Base-by-base conservation (phyloP, 1,140 invertebrate genomes). In the Capitella teleta region DNA sequence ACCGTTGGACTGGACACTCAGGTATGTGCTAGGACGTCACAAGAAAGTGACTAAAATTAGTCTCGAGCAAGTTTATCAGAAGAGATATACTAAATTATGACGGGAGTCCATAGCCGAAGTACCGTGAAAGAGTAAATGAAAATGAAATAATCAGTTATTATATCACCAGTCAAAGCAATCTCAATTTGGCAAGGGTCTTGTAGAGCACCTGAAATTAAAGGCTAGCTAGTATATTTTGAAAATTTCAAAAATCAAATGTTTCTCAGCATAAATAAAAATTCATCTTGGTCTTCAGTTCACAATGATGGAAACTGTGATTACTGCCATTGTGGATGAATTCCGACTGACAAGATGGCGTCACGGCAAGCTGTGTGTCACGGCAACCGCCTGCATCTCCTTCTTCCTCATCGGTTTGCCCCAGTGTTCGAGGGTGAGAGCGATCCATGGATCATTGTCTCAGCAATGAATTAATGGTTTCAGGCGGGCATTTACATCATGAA, bases 1-100 rank as follows among this genome's bases (percentile, higher is more conserved):
- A 82, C 94, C 53, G 86, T 97, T 41, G 92, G 89, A 23, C 75
- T 97, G 23, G 92, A 96, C 72, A 92, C 87, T 38, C 79, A 82
- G 73, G 79, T 80, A 56, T 49, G 52, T 24, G 28, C 12, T n/a
- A 43, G 10, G 21, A 21, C 18, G 38, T n/a, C 14, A 8, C 5
- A 24, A 18, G 43, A 26, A 23, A 24, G 26, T 21, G n/a, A 25
- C 4, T 32, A 21, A 14, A 26, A 10, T 10, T n/a, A n/a, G n/a
- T n/a, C n/a, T n/a, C n/a, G n/a, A 8, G 0, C 40, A 10, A 8
- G 47, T 6, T 16, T 19, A 23, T 21, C n/a, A n/a, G n/a, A n/a
- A n/a, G n/a, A n/a, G n/a, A n/a, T n/a, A n/a, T n/a, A n/a, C n/a
- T n/a, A n/a, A n/a, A n/a, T n/a, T n/a, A n/a, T n/a, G n/a, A n/a